Base-by-base conservation (phyloP, 92 coral and sea anemone species). In the Montipora capitata region DNA sequence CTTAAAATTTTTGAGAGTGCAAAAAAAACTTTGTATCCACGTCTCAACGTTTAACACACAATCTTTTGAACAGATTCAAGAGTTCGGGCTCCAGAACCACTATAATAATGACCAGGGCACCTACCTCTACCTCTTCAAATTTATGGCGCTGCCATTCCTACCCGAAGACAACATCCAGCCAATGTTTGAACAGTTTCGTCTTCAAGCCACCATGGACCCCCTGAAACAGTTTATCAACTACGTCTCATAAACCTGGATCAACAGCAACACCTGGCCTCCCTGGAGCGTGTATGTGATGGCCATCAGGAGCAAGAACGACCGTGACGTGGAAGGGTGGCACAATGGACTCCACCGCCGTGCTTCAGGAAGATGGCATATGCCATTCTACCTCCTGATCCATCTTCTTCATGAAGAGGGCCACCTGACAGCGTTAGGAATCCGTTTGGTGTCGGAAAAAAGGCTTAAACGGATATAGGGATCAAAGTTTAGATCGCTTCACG, bases 121-220 rank as follows among this genome's bases (percentile, higher is more conserved):
- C 51, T 45, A 45, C 51, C 51, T 7, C 38, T 63, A 20, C 54
- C 62, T 81, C 40, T 40, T 77, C 40, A 68, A 81, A 18, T 42
- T 81, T 45, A 56, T 82, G 87, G 74, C 68, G 11, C 67, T 82
- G 3, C 79, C 87, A 27, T 82, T 82, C 87, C 87, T 82, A 5
- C 87, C 78, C 16, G 48, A 17, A 43, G 77, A 20, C 40, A 51
- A 15, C 5, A 82, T 82, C 20, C 87, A 20, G 15, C 42, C 51
- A 5, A 52, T 49, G n/a, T 82, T 82, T 18, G 27, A 18, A 10
- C 18, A 61, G 14, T 52, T 82, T 38, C 56, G 61, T 52, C 11
- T 63, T 15, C 84, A 86, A 27, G 85, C 84, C 9, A 78, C 78
- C 14, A 64, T 68, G 40, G 78, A 35, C 10, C 61, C 59, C 40